Conservation (phyloP, 1,140 invertebrate species). For the Apocrypta bakeri region DNA sequence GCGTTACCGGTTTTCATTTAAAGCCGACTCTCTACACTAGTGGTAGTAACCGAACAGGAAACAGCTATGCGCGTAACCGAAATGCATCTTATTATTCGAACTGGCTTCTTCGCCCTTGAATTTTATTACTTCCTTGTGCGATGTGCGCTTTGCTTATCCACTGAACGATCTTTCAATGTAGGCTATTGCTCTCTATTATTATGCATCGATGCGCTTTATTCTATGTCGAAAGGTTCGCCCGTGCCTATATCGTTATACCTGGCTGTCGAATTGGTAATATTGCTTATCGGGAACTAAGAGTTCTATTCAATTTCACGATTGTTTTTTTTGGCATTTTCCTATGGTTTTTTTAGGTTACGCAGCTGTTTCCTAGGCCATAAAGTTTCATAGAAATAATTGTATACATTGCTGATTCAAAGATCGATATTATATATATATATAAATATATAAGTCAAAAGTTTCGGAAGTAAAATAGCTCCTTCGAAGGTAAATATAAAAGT, state of each 20-base stretch:
- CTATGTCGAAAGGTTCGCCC: not conserved
- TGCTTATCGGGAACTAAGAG: not conserved
- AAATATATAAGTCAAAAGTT: too few relatives aligned
- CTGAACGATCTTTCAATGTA: not conserved
- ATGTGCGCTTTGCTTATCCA: not conserved
- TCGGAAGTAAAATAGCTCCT: too few relatives aligned
- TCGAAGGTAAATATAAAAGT: too few relatives aligned
- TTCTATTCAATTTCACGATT: not conserved
- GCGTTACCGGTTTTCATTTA: slow-evolving; percentile 47
- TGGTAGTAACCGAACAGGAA: not conserved
- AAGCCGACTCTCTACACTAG: not conserved
- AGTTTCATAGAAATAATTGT: too few relatives aligned
- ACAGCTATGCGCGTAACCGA: slow-evolving; percentile 29
- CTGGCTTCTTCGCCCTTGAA: not conserved
- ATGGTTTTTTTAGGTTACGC: not conserved
- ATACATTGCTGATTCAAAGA: too few relatives aligned
- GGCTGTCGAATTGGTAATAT: not conserved
- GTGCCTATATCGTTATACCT: too few relatives aligned
- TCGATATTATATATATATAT: too few relatives aligned
- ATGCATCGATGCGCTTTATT: not conserved
- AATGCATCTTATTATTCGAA: slow-evolving; percentile 51
- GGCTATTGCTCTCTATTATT: not conserved
- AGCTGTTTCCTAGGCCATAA: too few relatives aligned
- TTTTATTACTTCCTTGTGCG: slow-evolving; percentile 44
- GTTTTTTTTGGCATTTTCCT: not conserved